Percentiles rank a stretch among this genome's conserved stretches.
phyloP scores from a whole-genome alignment of 2,888 invertebrate species.

The Drosophila anomelani region DNA sequence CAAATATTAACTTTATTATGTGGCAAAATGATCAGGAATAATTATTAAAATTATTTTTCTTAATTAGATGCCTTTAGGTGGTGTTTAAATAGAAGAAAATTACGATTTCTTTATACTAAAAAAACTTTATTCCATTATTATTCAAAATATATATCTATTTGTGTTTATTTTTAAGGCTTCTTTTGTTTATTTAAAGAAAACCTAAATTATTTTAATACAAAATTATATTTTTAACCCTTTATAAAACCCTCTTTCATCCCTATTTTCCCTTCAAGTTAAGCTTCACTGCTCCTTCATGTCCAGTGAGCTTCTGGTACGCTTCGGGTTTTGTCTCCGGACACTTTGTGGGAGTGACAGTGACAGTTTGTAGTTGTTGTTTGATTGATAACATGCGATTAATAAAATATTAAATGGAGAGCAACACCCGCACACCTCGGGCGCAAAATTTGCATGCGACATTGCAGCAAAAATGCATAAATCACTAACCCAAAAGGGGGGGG shows the following conservation, averaged over 20 bases:
- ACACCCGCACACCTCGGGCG: constrained; percentile 45
- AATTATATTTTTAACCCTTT: too few species aligned
- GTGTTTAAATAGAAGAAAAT: neutral
- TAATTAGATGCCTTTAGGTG: neutral
- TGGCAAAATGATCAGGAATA: too few species aligned
- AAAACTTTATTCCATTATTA: neutral
- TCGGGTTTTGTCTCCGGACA: constrained; percentile 35
- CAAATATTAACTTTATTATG: too few species aligned
- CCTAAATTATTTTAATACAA: neutral
- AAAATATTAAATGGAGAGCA: constrained; percentile 71
- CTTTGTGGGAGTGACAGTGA: constrained; percentile 48
- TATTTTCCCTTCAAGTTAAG: neutral
- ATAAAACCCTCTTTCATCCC: neutral
- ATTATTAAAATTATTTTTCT: neutral
- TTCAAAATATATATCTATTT: too few species aligned
- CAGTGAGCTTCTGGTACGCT: constrained; percentile 17
- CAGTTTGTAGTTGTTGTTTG: constrained; percentile 67
- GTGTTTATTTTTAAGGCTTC: neutral
- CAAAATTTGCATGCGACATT: constrained; percentile 56
- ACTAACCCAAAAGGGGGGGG: constrained; percentile 43
- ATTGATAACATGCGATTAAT: constrained; percentile 81
- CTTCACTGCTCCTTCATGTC: constrained; percentile 19
- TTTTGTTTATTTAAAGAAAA: neutral
- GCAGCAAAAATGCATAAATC: constrained; percentile 73
- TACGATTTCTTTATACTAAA: neutral